Evolutionary conservation across 2,113 vertebrate species (phyloP).

Genomic region (Cavia porcellus): DNA sequence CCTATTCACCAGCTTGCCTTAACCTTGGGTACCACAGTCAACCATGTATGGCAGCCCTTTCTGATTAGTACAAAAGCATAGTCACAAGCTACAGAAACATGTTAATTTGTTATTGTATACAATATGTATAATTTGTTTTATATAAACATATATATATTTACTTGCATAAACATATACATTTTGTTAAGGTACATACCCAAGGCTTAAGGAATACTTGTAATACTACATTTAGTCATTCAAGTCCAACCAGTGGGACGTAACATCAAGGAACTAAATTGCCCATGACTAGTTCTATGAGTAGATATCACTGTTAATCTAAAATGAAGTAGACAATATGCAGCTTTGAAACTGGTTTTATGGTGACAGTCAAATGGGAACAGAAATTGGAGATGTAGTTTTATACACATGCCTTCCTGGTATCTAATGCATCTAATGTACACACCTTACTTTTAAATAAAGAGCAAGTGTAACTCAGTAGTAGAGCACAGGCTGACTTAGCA

Average conservation of each 20-base stretch:
- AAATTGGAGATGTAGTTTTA: neutral
- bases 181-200: neutral
- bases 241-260: neutral
- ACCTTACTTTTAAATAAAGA: neutral
- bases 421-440: neutral
- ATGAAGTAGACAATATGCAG: neutral
- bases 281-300: neutral
- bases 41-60: neutral
- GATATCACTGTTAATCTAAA: neutral
- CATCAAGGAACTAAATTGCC: neutral
- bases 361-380: neutral
- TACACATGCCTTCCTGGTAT: neutral
- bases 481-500: neutral
- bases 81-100: neutral
- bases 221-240: neutral
- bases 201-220: neutral
- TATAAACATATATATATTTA: neutral
- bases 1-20: neutral
- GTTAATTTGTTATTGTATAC: neutral
- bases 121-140: neutral
- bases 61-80: neutral
- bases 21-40: neutral
- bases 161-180: neutral
- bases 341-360: neutral
- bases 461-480: neutral